Evolutionary conservation across 1,140 invertebrate genomes (phyloP), one percentile per base, ranked within the genome.

Genomic region (Ganaspis sp.): DNA sequence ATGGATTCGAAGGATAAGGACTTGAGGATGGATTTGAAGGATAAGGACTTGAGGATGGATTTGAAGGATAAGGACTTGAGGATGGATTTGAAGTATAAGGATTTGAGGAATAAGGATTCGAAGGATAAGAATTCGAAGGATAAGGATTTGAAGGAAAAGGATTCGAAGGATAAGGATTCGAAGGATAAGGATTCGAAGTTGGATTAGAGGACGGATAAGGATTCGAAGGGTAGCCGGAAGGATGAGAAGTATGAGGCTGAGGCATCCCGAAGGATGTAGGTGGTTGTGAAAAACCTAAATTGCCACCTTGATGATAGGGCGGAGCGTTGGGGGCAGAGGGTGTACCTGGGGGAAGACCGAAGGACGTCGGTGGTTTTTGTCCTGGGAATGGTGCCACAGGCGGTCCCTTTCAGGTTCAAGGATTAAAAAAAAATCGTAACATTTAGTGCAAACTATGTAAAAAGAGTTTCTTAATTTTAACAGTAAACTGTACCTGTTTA

Each of bases 271-370:
- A 89, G 37, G 85, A 85, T 3, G 76, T 80, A 12, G 88, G 85
- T 9, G 82, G 73, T 15, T 64, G 45, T 78, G 84, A 84, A 29
- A 87, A 89, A 6, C 84, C 85, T 21, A 81, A 4, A 9, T 76
- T 73, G 38, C 69, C 26, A 69, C 6, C 53, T 19, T 80, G 53
- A 19, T 83, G 70, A 71, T 87, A 84, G 76, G 86, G 78, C 15
- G 83, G 79, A 85, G 78, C 81, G 77, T 58, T 69, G n/a, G 87
- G 84, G 82, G 85, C 88, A 85, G 89, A 87, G 72, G 89, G 87
- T 84, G 87, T 83, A 72, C 88, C 88, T 81, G 89, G 85, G 80
- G 86, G 88, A 84, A 76, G 76, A 40, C 89, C 89, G 80, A 90
- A 90, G 23, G 88, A 88, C 15, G 83, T 90, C 73, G 89, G 89